Conservation (phyloP, 2,113 vertebrate genomes). For the Pipa parva region DNA sequence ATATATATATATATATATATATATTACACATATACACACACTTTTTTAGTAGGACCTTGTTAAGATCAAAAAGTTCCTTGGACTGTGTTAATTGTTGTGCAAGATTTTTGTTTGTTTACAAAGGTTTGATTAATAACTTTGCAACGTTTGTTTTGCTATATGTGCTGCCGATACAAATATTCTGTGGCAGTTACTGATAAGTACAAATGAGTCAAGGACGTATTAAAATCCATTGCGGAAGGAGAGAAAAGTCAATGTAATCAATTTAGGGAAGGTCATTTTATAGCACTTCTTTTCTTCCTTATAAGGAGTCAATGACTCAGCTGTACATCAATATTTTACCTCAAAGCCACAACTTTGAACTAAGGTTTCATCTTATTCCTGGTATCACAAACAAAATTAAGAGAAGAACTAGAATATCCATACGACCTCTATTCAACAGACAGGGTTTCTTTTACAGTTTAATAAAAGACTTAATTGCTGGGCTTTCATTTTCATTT, state of each 20-base stretch:
- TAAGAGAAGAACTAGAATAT: too few relatives aligned
- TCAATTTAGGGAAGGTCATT: slow-evolving; percentile 38
- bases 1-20: too few relatives aligned
- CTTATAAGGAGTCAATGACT: slow-evolving; percentile 25
- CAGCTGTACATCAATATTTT: slow-evolving; percentile 17
- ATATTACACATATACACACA: too few relatives aligned
- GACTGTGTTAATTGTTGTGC: too few relatives aligned
- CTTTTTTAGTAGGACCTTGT: too few relatives aligned
- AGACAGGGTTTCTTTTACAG: too few relatives aligned
- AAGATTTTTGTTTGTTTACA: too few relatives aligned
- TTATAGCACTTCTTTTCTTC: slow-evolving; percentile 25
- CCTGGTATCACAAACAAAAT: too few relatives aligned
- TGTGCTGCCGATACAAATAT: slow-evolving; percentile 28
- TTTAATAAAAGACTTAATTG: too few relatives aligned
- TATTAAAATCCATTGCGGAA: slow-evolving; percentile 29
- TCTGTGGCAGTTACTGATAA: slow-evolving; percentile 35
- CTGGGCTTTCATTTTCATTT: too few relatives aligned
- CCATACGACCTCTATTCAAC: too few relatives aligned
- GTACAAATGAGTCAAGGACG: slow-evolving; percentile 34
- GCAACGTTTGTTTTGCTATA: slow-evolving; percentile 20
- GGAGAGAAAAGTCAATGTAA: slow-evolving; percentile 26
- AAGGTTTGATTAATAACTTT: slow-evolving; percentile 26
- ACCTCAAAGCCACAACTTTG: neutral
- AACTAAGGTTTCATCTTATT: neutral
- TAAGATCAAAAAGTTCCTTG: too few relatives aligned